A percentile compares a stretch with the other conserved stretches of the same genome.
Evolutionary conservation across 2,797 vertebrate species (phyloP).

Genomic region (Parambassis ranga): DNA sequence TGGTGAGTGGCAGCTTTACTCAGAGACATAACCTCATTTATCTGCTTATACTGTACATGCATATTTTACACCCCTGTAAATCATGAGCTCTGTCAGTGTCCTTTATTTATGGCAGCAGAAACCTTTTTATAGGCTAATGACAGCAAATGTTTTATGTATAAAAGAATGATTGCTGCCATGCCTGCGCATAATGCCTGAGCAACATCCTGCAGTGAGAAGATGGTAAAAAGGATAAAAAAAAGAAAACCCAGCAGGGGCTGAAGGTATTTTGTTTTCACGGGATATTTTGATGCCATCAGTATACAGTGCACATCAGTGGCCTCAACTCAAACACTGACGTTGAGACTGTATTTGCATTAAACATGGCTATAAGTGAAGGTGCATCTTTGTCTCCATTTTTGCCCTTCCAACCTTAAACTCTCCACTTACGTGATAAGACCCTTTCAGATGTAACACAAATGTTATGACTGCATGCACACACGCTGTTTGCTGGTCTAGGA

Average conservation of each 20-base stretch:
- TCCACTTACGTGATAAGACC: too few species aligned
- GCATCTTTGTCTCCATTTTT: not conserved
- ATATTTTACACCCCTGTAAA: constrained; percentile 4
- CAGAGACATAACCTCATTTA: not conserved
- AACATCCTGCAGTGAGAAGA: not conserved
- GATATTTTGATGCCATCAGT: not conserved
- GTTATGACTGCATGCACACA: too few species aligned
- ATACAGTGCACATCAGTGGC: not conserved
- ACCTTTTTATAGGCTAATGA: not conserved
- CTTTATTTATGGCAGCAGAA: constrained; percentile 12
- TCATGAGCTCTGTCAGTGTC: not conserved
- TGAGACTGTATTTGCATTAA: not conserved
- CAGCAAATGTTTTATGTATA: not conserved
- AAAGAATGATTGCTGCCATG: constrained; percentile 1
- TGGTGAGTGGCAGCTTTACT: not conserved
- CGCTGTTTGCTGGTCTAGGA: too few species aligned
- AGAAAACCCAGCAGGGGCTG: not conserved
- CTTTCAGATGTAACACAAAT: too few species aligned
- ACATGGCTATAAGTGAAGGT: not conserved
- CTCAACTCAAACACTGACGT: not conserved
- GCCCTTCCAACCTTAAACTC: not conserved
- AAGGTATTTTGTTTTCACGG: not conserved
- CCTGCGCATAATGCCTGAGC: not conserved
- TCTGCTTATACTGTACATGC: constrained; percentile 5
- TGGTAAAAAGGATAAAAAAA: not conserved